Base-by-base conservation (phyloP, 2,797 vertebrate genomes). In the Carduelis carduelis region DNA sequence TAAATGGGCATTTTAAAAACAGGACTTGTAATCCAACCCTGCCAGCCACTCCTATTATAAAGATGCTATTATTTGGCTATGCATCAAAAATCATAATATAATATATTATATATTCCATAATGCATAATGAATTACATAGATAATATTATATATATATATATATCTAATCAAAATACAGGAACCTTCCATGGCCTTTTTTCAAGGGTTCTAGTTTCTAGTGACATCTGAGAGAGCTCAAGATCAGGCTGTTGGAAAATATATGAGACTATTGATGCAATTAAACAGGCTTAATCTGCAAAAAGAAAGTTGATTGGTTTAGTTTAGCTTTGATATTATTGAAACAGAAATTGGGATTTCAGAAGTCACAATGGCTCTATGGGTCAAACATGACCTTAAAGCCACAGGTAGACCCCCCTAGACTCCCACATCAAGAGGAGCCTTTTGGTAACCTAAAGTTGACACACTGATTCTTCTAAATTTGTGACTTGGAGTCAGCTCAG, bases 11-110 rank as follows among this genome's bases (percentile, higher is more conserved):
- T 30, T 23, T 79, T 21, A 49, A 80, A 89, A 85, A 43, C 4
- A 39, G 11, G 12, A 63, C 11, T 1, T 0, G 0, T 17, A 77
- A 74, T 19, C 35, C 37, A 64, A 20, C 12, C 8, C 19, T 0
- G 1, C 11, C 72, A 34, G 20, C 15, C 21, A 63, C 35, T 2
- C 8, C 7, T 32, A 3, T 43, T 24, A 28, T 26, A 84, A 59
- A n/a, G 9, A 1, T 7, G 4, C 2, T 27, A 17, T 34, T 82
- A 47, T 34, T 59, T 57, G 14, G 7, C 43, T 43, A 39, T 55
- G 23, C 2, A 11, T 34, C 5, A 21, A n/a, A 79, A 78, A 20
- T 19, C 9, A 15, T 8, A 35, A 28, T 28, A 30, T 24, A 22
- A 11, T 41, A 17, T 18, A 4, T 23, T 28, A 9, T 39, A 23